Evolutionary conservation across 1,140 invertebrate species (phyloP), one percentile per base, ranked within the genome.

Genomic region (Odontomachus brunneus): DNA sequence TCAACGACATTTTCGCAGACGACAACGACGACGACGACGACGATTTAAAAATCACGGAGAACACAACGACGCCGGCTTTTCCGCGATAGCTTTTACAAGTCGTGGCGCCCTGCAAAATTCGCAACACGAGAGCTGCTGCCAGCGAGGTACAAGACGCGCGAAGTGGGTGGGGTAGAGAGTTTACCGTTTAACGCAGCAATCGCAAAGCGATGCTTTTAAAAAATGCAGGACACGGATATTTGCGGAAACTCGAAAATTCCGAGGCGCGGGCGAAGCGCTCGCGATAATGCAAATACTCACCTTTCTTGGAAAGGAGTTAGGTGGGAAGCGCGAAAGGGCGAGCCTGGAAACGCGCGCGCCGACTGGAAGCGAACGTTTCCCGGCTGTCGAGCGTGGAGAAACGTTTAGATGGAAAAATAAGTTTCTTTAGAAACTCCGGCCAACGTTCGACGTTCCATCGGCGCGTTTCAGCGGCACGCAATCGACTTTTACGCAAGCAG

Each of bases 391-490:
- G 75, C 75, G 33, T 69, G 75, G 38, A 33, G 22, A 57, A 80
- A 71, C 75, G 75, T 71, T 80, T 80, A 80, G 75, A 80, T 80
- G 75, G 75, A 80, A 71, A 80, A 80, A 80, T 80, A 80, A 80
- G 75, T 80, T 80, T 80, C 75, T 71, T 80, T 71, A 71, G 75
- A 80, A 80, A 80, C 75, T 71, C 75, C 75, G 75, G 53, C 75
- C 49, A 57, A 44, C 65, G 65, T 71, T 69, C 75, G 51, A 69
- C 65, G 73, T 82, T 82, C 62, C 49, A 55, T 65, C 69, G 72
- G 71, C 71, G 60, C 49, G 67, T 75, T 76, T 82, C 81, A 78
- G 49, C 73, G 72, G 48, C 59, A 63, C 49, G 71, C 80, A 80
- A 63, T 75, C 66, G 57, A 63, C 71, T 82, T 75, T 82, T 19